These are phyloP conservation scores for Leucosticte australis DNA, from an alignment of 2,113 vertebrate genomes.

Conservation along the genomic window DNA sequence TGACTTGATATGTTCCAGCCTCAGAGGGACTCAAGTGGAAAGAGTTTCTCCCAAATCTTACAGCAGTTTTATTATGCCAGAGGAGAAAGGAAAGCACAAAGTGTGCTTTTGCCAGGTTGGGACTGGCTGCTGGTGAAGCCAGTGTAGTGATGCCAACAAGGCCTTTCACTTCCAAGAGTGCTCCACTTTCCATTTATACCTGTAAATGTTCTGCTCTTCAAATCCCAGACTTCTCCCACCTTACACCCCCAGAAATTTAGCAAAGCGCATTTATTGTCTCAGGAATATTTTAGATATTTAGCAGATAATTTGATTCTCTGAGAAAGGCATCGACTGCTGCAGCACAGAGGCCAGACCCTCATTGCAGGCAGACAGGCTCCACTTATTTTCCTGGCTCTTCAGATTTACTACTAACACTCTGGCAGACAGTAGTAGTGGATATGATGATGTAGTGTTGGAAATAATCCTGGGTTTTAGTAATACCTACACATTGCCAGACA, in stretches of 20 bases:
- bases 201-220: neutral
- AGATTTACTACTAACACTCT: slow-evolving; percentile 54
- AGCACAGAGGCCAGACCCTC: slow-evolving; percentile 13
- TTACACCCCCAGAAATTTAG: slow-evolving; percentile 41
- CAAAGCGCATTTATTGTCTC: slow-evolving; percentile 2
- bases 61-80: neutral
- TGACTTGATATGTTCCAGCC: neutral
- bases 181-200: neutral
- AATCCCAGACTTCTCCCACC: neutral
- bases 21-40: neutral
- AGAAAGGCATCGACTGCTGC: slow-evolving; percentile 4
- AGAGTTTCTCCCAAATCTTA: neutral
- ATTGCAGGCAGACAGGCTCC: slow-evolving; percentile 49
- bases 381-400: slow-evolving; percentile 58
- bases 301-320: slow-evolving; percentile 52
- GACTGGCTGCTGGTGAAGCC: slow-evolving; percentile 2
- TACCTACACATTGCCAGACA: slow-evolving; percentile 42
- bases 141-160: neutral
- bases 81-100: neutral
- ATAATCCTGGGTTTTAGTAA: slow-evolving; percentile 42
- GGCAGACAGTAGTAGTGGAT: slow-evolving; percentile 52
- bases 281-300: slow-evolving; percentile 57
- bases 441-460: slow-evolving; percentile 67
- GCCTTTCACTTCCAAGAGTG: neutral
- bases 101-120: neutral